Base-by-base conservation (phyloP, 53 echinoderm and acorn worm genomes). In the Zoroaster sp. region DNA sequence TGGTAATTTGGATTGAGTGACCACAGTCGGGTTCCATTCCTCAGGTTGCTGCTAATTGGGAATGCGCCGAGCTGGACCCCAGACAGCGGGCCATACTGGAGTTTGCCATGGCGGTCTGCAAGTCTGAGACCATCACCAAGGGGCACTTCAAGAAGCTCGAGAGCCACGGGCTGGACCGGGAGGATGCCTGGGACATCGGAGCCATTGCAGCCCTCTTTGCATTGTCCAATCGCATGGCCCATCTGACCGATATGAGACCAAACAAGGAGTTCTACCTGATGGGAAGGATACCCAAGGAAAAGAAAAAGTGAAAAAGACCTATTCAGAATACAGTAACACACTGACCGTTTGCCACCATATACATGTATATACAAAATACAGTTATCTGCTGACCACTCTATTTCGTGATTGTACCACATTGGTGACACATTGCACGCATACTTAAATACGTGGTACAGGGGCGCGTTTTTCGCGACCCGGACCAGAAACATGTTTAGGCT, bases 171-270 rank as follows among this genome's bases (percentile, higher is more conserved):
- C 78, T 97, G 66, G 98, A 98, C 52, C 91, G 89, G 7, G 94
- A 98, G 35, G 98, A 98, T 94, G 96, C 96, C n/a, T 96, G 94
- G 91, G 94, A 95, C 70, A 91, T 98, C 18, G 98, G 95, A 8
- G 93, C 91, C 18, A 96, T 98, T 15, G 91, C 95, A 10, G 91
- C 93, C 0, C 72, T 96, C 40, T 98, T 98, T 87, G 98, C 98
- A 13, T 45, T 98, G 91, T 98, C 98, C 38, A 98, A 98, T 74
- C 90, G 98, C 33, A 83, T 98, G 89, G 95, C 98, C 5, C 93
- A 95, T 74, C 88, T 98, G 5, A 87, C 93, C 1, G 90, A 86
- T 59, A 76, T 90, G 88, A 93, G 89, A 88, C 97, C 95, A 38
- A 97, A 97, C 83, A 92, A 94, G 12, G 97, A 97, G 78, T 96